Evolutionary conservation across 2,797 vertebrate species (phyloP).

Genomic region (Austrolebias charrua): DNA sequence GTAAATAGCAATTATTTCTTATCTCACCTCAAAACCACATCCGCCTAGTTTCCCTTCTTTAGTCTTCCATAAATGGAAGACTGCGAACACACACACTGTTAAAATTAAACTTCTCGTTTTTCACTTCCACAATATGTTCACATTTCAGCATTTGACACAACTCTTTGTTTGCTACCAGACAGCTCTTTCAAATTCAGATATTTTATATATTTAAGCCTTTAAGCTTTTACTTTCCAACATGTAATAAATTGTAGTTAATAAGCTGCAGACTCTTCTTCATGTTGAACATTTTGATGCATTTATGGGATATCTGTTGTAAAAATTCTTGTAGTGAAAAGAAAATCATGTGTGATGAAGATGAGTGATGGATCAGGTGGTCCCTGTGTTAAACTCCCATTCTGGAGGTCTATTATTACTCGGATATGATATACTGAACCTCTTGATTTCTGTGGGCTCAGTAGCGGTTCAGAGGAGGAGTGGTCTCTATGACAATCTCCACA

Average conservation of each 20-base stretch:
- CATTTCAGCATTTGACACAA: neutral
- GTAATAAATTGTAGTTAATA: neutral
- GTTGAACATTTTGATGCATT: neutral
- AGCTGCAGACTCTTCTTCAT: neutral
- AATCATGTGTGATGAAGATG: too few species aligned
- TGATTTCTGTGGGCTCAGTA: neutral
- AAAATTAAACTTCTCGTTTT: slow-evolving; percentile 11
- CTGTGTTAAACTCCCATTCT: neutral
- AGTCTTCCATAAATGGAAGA: slow-evolving; percentile 24
- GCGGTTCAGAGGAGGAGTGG: neutral
- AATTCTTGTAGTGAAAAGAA: too few species aligned
- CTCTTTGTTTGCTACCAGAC: neutral
- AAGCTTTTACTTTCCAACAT: too few species aligned
- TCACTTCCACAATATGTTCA: slow-evolving; percentile 22
- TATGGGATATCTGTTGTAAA: neutral
- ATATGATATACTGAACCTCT: neutral
- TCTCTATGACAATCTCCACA: neutral
- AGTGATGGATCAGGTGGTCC: neutral
- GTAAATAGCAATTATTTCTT: slow-evolving; percentile 55
- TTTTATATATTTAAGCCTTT: neutral
- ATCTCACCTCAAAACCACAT: slow-evolving; percentile 42
- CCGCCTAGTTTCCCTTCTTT: slow-evolving; percentile 28
- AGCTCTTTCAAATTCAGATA: neutral
- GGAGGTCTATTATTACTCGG: neutral
- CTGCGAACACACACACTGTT: slow-evolving; percentile 17